Evolutionary conservation across 2,797 vertebrate species (phyloP).

Genomic region (Cyprinodon diabolis): DNA sequence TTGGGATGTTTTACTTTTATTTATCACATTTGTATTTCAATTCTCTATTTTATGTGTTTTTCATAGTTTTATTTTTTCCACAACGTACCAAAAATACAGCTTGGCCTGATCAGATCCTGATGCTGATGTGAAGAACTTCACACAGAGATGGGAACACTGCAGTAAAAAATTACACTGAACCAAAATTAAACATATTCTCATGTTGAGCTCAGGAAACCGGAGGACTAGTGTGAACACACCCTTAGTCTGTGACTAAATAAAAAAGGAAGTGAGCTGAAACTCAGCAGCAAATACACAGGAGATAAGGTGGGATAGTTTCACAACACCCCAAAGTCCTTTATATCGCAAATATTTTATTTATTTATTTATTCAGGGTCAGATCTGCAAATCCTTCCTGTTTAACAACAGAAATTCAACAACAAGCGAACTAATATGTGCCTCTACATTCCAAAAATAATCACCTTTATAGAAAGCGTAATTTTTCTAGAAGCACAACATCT

Average conservation of each 20-base stretch:
- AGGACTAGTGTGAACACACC: not conserved
- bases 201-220: not conserved
- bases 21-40: too few relatives aligned
- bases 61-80: too few relatives aligned
- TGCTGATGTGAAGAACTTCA: too few relatives aligned
- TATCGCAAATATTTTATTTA: not conserved
- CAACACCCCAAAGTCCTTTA: not conserved
- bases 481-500: too few relatives aligned
- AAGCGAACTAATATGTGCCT: not conserved
- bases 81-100: too few relatives aligned
- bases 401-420: not conserved
- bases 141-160: too few relatives aligned
- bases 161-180: too few relatives aligned
- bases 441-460: not conserved
- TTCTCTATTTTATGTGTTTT: too few relatives aligned
- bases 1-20: too few relatives aligned
- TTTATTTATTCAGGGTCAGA: not conserved
- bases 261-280: not conserved
- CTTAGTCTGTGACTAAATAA: not conserved
- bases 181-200: not conserved
- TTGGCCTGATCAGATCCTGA: too few relatives aligned
- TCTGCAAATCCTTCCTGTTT: not conserved
- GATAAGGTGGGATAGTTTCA: not conserved
- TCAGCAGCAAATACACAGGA: not conserved
- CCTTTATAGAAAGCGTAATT: too few relatives aligned